These are phyloP conservation scores for Fistularia commersonii DNA, from an alignment of 2,797 vertebrate genomes.

Conservation along the genomic window DNA sequence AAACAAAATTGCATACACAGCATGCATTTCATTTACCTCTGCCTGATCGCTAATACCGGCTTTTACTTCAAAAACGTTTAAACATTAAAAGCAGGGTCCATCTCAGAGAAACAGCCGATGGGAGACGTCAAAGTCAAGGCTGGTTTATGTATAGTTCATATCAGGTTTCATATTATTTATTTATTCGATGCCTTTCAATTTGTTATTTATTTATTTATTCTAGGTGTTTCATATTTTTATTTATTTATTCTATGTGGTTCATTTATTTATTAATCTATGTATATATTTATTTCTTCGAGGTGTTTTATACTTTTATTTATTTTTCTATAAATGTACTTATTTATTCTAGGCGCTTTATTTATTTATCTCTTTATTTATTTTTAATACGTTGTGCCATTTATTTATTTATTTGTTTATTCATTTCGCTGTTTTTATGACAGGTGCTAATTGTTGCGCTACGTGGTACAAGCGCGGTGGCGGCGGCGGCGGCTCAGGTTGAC, in stretches of 20 bases:
- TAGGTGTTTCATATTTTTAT: no score
- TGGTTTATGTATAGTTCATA: constrained; percentile 41
- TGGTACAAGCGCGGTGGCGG: constrained; percentile 4
- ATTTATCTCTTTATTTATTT: no score
- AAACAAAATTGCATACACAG: constrained; percentile 21
- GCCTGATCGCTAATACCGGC: constrained; percentile 20
- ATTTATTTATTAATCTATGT: no score
- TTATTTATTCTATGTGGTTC: no score
- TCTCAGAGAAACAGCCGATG: constrained; percentile 32
- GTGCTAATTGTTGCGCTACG: constrained; percentile 51
- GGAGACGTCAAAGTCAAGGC: constrained; percentile 52
- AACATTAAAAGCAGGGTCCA: constrained; percentile 52
- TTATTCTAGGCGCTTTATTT: no score
- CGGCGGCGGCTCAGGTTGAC: constrained; percentile 22
- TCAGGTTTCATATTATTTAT: constrained; percentile 2
- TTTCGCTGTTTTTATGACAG: constrained; percentile 35
- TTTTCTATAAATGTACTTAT: no score
- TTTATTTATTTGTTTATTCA: constrained; percentile 3
- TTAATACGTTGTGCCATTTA: no score
- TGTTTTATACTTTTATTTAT: no score
- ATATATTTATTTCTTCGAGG: no score
- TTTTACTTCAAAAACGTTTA: constrained; percentile 48
- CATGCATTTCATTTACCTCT: constrained; percentile 32
- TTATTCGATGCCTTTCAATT: no score
- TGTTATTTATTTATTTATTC: constrained; percentile 8